Evolutionary conservation across 1,140 invertebrate genomes (phyloP), one percentile per base, ranked within the genome.

Genomic region (Orussus abietinus): DNA sequence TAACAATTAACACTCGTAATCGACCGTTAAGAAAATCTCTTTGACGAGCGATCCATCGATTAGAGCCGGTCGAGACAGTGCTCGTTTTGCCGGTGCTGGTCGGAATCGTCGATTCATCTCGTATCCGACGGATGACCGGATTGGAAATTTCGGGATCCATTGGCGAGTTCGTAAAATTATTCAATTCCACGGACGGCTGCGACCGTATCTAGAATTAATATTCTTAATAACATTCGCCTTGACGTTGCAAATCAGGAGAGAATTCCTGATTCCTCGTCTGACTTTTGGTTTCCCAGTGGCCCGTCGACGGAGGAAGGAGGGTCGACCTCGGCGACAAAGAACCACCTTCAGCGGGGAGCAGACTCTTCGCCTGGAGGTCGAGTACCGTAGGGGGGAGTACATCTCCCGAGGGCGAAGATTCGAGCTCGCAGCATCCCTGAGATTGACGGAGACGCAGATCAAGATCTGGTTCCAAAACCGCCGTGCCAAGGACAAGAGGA

Each of bases 381-480:
- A 96, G 61, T 96, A 93, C 66, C 84, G 87, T 12, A 74, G 85
- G 21, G 88, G 86, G 1, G 93, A 96, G 72, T 96, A 96, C 62
- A 92, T 96, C 37, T 92, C 90, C 1, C 75, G 92, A 30, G 82
- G 87, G 15, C 70, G 90, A 52, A 75, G 91, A 57, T 90, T 86
- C 62, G 92, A 96, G 71, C 70, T 96, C 43, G 92, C 94, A 0
- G 83, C 88, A 45, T 77, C 82, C 1, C 66, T 96, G 14, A 76
- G 80, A 31, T 74, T 97, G 5, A 90, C 89, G 2, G 94, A 96
- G 69, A 96, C 92, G 0, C 91, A 93, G 74, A 92, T 96, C 35
- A 96, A 95, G 72, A 95, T 95, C 45, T 96, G 94, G 94, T 97
- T 96, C 63, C 94, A 97, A 70, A 96, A 97, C 69, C 76, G 93